A percentile compares a stretch with the other conserved stretches of the same genome.
Conservation (phyloP, 2,797 vertebrate genomes). For the Girardinus metallicus region DNA sequence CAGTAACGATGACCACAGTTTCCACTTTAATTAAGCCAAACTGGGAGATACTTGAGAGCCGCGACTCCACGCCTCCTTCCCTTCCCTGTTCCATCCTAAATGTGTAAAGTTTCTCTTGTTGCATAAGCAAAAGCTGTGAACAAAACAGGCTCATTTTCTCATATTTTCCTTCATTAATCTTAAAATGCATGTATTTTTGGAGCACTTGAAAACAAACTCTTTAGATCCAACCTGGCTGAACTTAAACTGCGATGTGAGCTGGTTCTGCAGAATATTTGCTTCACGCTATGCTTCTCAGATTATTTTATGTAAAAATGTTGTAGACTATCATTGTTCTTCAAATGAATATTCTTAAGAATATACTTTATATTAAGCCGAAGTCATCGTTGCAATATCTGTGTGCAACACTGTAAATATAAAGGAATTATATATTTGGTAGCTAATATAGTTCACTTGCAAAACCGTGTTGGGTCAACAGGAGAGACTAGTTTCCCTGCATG, state of each 20-base stretch:
- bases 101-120: constrained; percentile 18
- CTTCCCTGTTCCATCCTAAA: not conserved
- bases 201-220: not conserved
- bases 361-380: not conserved
- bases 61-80: constrained; percentile 33
- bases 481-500: not conserved
- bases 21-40: constrained; percentile 44
- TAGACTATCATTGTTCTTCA: not conserved
- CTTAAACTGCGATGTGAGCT: not conserved
- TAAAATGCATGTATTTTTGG: not conserved
- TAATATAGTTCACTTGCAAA: not conserved
- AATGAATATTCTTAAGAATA: not conserved
- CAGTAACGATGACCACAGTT: constrained; percentile 36
- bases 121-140: constrained; percentile 6
- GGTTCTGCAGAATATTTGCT: not conserved
- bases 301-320: not conserved
- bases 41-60: constrained; percentile 43
- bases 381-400: not conserved
- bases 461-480: not conserved
- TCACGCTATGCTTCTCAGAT: not conserved
- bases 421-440: not conserved
- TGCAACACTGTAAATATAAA: not conserved
- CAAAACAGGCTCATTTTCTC: not conserved
- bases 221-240: not conserved
- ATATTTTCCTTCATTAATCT: not conserved